phyloP scores from a whole-genome alignment of 2,888 invertebrate genomes.

The Hirtodrosophila duncani region DNA sequence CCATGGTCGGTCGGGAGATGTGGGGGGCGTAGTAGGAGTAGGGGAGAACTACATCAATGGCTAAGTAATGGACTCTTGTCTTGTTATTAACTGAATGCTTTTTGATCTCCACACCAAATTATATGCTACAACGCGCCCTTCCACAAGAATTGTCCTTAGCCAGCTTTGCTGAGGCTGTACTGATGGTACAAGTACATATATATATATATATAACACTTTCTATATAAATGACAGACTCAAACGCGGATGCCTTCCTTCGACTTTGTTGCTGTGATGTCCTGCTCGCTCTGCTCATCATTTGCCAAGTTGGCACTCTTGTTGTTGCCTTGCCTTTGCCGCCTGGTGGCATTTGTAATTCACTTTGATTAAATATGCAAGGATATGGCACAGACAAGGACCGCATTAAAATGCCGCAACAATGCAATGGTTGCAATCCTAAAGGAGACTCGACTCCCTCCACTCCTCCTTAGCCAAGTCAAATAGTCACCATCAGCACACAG shows the following conservation, averaged over 20 bases:
- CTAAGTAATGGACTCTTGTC: constrained; percentile 49
- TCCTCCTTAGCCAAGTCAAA: constrained; percentile 57
- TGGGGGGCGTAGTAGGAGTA: not conserved
- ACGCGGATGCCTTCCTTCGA: not conserved
- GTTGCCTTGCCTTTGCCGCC: constrained; percentile 4
- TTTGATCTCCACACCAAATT: constrained; percentile 57
- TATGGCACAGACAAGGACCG: constrained; percentile 16
- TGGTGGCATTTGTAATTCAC: constrained; percentile 66
- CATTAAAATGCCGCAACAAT: constrained; percentile 61
- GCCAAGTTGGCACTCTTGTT: constrained; percentile 40
- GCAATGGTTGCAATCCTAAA: constrained; percentile 26
- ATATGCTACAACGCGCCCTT: constrained; percentile 43
- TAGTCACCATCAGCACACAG: too few species aligned
- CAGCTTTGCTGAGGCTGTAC: constrained; percentile 18
- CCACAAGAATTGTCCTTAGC: not conserved
- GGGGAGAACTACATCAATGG: constrained; percentile 41
- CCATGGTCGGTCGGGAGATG: too few species aligned
- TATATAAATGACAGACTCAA: constrained; percentile 17
- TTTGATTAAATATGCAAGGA: constrained; percentile 66
- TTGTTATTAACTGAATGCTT: constrained; percentile 56
- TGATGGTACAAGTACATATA: too few species aligned
- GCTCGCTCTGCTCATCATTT: constrained; percentile 25
- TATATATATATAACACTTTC: constrained; percentile 46
- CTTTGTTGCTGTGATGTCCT: constrained; percentile 9
- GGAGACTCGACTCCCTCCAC: constrained; percentile 11